Evolutionary conservation across 2,888 invertebrate species (phyloP), one percentile per base, ranked within the genome.

Genomic region (Ferdinandea cuprea): DNA sequence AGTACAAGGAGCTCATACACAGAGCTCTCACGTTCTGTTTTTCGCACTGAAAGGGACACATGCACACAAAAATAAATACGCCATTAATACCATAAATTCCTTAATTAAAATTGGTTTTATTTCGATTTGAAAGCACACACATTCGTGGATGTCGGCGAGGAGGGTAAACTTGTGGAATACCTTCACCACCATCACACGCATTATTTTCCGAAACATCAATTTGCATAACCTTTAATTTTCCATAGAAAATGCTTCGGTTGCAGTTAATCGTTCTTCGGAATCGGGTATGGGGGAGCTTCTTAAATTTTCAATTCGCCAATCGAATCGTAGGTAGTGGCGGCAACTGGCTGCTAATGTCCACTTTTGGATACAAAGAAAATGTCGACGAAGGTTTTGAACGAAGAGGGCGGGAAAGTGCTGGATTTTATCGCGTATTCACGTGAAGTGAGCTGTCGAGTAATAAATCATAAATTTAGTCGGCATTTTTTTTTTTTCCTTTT

Each of bases 151-250:
- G 4, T n/a, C 1, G 3, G 6, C 15, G 8, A 6, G 42, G 15
- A 7, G 25, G 13, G 1, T 28, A 7, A n/a, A n/a, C n/a, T 28
- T n/a, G 15, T 58, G 25, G 9, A 37, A 17, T 21, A 28, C 11
- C 40, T 42, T 11, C 68, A n/a, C 9, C n/a, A 4, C 48, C 40
- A 30, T 15, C 35, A 54, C 52, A 78, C 78, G 72, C 77, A 72
- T 72, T 72, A 72, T 79, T 79, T 72, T 72, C 72, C 66, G 72
- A 79, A 72, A 72, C 78, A 79, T 66, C 66, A 72, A 72, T 79
- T 79, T 79, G 72, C 78, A 79, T 79, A 79, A 66, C 72, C 78
- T 72, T 79, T 79, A 79, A 72, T 79, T 59, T 66, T 71, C 77
- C 66, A 66, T 72, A 66, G 50, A 52, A 65, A 78, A 78, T 65